A percentile compares a stretch with the other conserved stretches of the same genome.
phyloP scores from a whole-genome alignment of 2,797 vertebrate genomes.

The Dendrocincla fuliginosa region DNA sequence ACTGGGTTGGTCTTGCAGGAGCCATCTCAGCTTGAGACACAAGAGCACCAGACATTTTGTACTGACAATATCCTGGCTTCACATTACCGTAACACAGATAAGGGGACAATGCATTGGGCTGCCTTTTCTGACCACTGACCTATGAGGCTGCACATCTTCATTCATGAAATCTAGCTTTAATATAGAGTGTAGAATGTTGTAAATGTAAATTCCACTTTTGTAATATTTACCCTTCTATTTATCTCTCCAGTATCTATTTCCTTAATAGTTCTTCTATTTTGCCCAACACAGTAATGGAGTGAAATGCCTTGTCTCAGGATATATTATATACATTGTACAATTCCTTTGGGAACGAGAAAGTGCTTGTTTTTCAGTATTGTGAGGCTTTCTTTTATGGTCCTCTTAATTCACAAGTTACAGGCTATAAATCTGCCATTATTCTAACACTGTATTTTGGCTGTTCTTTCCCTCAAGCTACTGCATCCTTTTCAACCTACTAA shows the following conservation, averaged over 20 bases:
- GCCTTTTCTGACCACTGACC: neutral
- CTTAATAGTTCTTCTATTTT: neutral
- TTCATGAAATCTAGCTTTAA: neutral
- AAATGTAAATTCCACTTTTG: neutral
- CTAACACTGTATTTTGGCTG: neutral
- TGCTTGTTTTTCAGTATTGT: neutral
- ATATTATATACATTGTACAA: fast-evolving
- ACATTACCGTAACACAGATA: neutral
- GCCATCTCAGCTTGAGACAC: neutral
- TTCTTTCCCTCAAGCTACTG: neutral
- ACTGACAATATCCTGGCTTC: neutral
- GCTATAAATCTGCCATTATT: neutral
- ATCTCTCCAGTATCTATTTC: neutral
- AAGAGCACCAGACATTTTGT: neutral
- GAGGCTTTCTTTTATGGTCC: neutral
- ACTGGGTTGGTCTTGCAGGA: neutral
- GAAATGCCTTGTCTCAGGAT: neutral
- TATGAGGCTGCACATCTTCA: neutral
- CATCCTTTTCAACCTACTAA: neutral
- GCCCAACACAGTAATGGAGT: neutral
- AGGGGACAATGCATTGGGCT: neutral
- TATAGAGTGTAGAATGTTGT: neutral
- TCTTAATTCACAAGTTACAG: neutral
- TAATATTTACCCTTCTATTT: neutral
- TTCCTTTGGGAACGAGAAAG: neutral